These are phyloP conservation scores for Glaucidium brasilianum DNA, from an alignment of 2,113 vertebrate genomes.

Conservation along the genomic window DNA sequence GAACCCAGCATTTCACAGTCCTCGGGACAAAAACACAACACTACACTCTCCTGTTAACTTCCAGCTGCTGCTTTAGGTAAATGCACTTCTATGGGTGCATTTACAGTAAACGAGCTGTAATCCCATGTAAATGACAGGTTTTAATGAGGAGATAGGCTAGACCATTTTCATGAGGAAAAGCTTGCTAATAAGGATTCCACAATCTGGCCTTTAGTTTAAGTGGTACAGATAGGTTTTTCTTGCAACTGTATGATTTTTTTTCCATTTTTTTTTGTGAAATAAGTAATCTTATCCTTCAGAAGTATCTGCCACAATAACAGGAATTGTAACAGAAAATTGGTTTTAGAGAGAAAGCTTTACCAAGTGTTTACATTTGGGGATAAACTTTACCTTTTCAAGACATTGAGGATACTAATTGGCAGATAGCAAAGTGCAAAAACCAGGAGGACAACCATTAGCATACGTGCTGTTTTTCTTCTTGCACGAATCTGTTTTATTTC, in stretches of 20 bases:
- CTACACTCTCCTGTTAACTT: neutral
- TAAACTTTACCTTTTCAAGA: slow-evolving; percentile 90
- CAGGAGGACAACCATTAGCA: slow-evolving; percentile 95
- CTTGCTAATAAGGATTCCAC: neutral
- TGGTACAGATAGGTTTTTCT: neutral
- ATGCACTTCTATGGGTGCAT: neutral
- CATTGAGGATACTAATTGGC: slow-evolving; percentile 94
- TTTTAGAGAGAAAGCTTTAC: neutral
- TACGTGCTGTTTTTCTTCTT: slow-evolving; percentile 91
- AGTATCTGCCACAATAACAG: neutral
- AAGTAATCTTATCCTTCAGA: neutral
- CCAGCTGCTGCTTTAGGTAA: neutral
- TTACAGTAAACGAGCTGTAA: neutral
- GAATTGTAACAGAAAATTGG: neutral
- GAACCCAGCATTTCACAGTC: neutral
- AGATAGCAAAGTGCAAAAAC: slow-evolving; percentile 96
- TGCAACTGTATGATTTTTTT: neutral
- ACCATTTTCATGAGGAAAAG: neutral
- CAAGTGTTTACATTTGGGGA: neutral
- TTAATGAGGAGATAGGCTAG: neutral
- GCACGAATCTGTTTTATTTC: slow-evolving; percentile 94
- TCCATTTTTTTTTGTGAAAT: neutral
- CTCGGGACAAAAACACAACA: neutral
- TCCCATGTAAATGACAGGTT: neutral
- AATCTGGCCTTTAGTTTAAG: neutral